Percentiles rank a stretch among this genome's conserved stretches.
Evolutionary conservation across 53 echinoderm and acorn worm species (phyloP).

Genomic region (Patiria pectinifera): DNA sequence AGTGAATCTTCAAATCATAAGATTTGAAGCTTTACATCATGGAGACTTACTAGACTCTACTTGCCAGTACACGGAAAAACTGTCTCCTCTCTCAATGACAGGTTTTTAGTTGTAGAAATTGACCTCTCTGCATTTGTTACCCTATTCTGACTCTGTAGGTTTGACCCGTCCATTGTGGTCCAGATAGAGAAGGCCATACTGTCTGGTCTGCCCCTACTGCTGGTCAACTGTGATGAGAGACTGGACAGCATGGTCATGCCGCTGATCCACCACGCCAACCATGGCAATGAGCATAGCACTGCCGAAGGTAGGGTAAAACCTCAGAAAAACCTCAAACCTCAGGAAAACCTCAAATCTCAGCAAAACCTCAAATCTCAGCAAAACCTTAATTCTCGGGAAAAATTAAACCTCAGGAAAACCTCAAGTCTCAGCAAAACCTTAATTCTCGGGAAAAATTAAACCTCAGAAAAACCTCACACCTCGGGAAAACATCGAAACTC

Average conservation of each 20-base stretch:
- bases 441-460: too few species aligned
- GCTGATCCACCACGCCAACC: slow-evolving; percentile 94
- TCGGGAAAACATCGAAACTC: too few species aligned
- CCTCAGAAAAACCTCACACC: too few species aligned
- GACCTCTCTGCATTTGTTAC: background rate
- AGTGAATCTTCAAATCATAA: too few species aligned
- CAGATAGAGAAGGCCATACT: slow-evolving; percentile 96
- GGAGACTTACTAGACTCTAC: background rate
- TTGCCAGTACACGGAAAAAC: background rate
- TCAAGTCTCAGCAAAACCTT: too few species aligned
- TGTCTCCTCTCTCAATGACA: background rate
- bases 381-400: too few species aligned
- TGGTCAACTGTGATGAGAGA: slow-evolving; percentile 88
- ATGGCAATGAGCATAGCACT: slow-evolving; percentile 86
- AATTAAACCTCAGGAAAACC: too few species aligned
- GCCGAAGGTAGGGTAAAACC: slow-evolving; percentile 76
- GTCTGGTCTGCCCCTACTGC: slow-evolving; percentile 86
- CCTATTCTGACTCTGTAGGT: slow-evolving; percentile 57
- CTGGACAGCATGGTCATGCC: slow-evolving; percentile 95
- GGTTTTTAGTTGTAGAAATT: background rate
- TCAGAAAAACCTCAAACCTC: too few species aligned
- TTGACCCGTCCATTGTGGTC: slow-evolving; percentile 98
- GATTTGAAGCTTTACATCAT: background rate
- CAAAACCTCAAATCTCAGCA: too few species aligned
- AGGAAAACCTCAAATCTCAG: too few species aligned